These are phyloP conservation scores for Deilephila porcellus DNA, from an alignment of 2,888 invertebrate species.

Conservation along the genomic window DNA sequence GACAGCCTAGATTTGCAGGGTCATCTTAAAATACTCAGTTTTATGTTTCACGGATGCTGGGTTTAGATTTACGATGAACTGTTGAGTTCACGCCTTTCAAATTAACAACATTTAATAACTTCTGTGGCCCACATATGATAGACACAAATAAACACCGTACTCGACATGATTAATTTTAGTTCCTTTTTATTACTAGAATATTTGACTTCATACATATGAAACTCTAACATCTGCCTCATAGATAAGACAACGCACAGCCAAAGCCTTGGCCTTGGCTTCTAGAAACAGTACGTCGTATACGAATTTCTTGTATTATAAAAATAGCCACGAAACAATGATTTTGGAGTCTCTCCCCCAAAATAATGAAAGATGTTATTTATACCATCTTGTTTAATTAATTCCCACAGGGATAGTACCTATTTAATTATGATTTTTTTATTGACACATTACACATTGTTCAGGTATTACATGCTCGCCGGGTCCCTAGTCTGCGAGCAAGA, in stretches of 20 bases:
- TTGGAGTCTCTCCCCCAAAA: no score
- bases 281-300: no score
- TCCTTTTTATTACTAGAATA: neutral
- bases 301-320: no score
- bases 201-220: neutral
- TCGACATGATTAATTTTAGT: neutral
- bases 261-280: no score
- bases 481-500: conserved; percentile 97
- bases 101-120: neutral
- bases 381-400: no score
- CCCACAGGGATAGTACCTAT: no score
- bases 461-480: conserved; percentile 95
- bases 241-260: no score
- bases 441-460: conserved; percentile 49
- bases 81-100: neutral
- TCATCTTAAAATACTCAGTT: neutral
- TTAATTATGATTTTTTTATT: neutral
- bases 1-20: neutral
- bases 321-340: no score
- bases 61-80: neutral
- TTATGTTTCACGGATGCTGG: neutral
- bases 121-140: neutral
- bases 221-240: no score
- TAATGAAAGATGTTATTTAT: neutral
- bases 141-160: neutral